Percentiles rank a stretch among this genome's conserved stretches.
Conservation (phyloP, 1,140 invertebrate genomes). For the Brachionus sp. region DNA sequence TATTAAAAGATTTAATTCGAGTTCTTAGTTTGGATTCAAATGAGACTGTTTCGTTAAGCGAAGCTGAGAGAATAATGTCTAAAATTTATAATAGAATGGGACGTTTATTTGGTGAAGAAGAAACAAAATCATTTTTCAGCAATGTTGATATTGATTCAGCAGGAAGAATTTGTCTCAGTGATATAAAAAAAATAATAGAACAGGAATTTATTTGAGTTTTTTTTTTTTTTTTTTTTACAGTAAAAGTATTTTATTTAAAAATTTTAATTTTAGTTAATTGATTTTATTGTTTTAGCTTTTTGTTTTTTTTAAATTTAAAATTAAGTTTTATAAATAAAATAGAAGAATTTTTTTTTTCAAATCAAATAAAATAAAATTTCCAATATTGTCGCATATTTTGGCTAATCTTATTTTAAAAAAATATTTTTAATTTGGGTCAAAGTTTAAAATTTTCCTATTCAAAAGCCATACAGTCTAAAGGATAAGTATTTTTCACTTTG, state of each 20-base stretch:
- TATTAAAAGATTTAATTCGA: not conserved
- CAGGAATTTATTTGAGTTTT: not conserved
- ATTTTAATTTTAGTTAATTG: not conserved
- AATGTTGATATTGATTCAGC: not conserved
- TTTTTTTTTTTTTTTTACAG: not conserved
- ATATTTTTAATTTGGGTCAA: not conserved
- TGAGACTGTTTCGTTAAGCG: conserved; percentile 31
- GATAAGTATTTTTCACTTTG: no score
- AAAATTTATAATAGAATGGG: not conserved
- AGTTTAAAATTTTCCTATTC: no score
- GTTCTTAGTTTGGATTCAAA: not conserved
- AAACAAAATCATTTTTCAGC: conserved; percentile 12
- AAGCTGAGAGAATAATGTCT: conserved; percentile 36
- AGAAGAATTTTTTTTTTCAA: no score
- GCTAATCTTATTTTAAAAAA: no score
- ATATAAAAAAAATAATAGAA: conserved; percentile 14
- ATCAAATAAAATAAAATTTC: no score
- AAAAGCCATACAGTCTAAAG: no score
- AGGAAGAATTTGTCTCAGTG: not conserved
- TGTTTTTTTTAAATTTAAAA: not conserved
- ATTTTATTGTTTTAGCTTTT: not conserved
- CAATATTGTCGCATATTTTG: no score
- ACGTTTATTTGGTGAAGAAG: conserved; percentile 1
- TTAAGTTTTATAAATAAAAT: no score
- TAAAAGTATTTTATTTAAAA: not conserved